These are phyloP conservation scores for Nomia melanderi DNA, from an alignment of 1,140 invertebrate genomes.

Conservation along the genomic window DNA sequence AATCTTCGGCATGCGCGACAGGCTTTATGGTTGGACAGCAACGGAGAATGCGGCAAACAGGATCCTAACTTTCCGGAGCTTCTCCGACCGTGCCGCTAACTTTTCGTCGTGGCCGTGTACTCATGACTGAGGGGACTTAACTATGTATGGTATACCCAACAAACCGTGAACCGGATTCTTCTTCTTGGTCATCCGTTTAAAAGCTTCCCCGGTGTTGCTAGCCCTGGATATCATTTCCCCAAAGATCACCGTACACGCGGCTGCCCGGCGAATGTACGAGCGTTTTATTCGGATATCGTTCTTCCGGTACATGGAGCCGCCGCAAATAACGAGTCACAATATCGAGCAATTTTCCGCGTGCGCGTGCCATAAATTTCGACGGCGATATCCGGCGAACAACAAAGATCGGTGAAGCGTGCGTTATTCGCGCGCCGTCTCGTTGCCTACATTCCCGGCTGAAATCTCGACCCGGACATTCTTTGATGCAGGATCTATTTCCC, in stretches of 20 bases:
- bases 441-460: not conserved
- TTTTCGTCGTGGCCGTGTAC: slow-evolving; percentile 7
- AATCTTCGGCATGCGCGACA: slow-evolving; percentile 16
- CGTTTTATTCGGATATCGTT: too few species aligned
- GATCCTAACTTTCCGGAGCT: slow-evolving; percentile 33
- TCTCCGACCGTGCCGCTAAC: slow-evolving; percentile 10
- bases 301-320: too few species aligned
- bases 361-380: too few species aligned
- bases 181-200: not conserved
- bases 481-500: slow-evolving; percentile 32
- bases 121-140: slow-evolving; percentile 1
- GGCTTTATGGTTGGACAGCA: not conserved
- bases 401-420: not conserved
- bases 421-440: not conserved
- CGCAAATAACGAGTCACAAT: too few species aligned
- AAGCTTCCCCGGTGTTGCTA: not conserved
- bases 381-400: too few species aligned
- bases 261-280: too few species aligned
- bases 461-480: slow-evolving; percentile 26
- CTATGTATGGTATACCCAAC: slow-evolving; percentile 16
- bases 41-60: not conserved
- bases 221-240: not conserved
- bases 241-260: not conserved
- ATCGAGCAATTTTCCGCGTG: too few species aligned
- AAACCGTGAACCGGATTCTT: not conserved